A percentile compares a stretch with the other conserved stretches of the same genome.
Conservation (phyloP, 2,113 vertebrate species). For the Ptychochromis oligacanthus region DNA sequence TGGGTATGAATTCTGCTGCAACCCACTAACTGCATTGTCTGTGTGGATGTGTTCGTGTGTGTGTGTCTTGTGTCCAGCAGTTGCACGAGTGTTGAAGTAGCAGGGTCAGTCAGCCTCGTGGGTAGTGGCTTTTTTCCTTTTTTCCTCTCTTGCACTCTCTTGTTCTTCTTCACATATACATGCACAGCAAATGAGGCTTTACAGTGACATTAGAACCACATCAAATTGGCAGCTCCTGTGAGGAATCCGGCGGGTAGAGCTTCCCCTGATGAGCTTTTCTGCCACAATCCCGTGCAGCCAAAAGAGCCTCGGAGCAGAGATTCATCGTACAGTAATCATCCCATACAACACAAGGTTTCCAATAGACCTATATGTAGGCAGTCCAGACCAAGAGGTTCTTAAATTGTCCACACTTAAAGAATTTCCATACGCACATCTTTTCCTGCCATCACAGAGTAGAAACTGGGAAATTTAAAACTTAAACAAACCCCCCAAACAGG, state of each 20-base stretch:
- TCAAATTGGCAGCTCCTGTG: constrained; percentile 30
- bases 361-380: constrained; percentile 43
- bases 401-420: constrained; percentile 45
- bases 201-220: constrained; percentile 15
- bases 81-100: constrained; percentile 19
- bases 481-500: constrained; percentile 45
- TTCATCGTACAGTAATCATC: constrained; percentile 59
- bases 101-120: constrained; percentile 39
- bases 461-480: constrained; percentile 65
- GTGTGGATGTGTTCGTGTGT: not conserved
- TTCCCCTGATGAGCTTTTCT: constrained; percentile 56
- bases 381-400: constrained; percentile 44
- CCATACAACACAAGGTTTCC: constrained; percentile 44
- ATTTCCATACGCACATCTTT: constrained; percentile 30
- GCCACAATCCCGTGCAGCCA: constrained; percentile 31
- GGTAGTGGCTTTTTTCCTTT: constrained; percentile 14
- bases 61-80: constrained; percentile 14
- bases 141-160: constrained; percentile 1
- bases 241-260: constrained; percentile 14
- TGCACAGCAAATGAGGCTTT: constrained; percentile 44
- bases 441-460: constrained; percentile 10
- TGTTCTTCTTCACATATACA: constrained; percentile 30
- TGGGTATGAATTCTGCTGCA: constrained; percentile 51
- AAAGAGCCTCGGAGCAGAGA: constrained; percentile 48
- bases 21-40: constrained; percentile 34